phyloP scores from a whole-genome alignment of 2,888 invertebrate species.

The Chrysolina americana region DNA sequence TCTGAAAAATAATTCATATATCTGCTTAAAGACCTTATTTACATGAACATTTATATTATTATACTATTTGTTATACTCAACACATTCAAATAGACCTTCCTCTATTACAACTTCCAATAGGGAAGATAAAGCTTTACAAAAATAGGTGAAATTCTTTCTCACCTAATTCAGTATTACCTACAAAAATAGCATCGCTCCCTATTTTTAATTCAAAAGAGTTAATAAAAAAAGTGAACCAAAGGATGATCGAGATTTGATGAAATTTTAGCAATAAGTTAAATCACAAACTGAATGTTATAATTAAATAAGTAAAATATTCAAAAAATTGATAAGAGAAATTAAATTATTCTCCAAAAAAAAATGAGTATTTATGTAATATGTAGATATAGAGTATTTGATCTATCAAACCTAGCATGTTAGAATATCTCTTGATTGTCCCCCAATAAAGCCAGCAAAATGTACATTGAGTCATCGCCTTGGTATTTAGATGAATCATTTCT shows the following conservation, averaged over 20 bases:
- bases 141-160: neutral
- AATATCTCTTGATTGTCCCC: constrained; percentile 13
- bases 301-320: neutral
- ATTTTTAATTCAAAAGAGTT: too few species aligned
- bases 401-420: constrained; percentile 4
- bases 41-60: neutral
- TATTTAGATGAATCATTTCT: neutral
- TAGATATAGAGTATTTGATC: too few species aligned
- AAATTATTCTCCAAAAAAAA: too few species aligned
- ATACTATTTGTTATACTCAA: neutral
- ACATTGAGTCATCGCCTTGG: neutral
- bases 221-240: too few species aligned
- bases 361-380: too few species aligned
- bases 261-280: neutral
- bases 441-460: constrained; percentile 3
- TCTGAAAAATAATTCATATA: constrained; percentile 11
- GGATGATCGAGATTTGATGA: too few species aligned
- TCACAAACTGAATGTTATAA: neutral
- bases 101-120: neutral
- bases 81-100: neutral
- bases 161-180: constrained; percentile 8
- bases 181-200: neutral
- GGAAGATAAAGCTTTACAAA: neutral
- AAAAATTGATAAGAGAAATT: too few species aligned
- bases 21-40: neutral